These are phyloP conservation scores for Pteropus alecto DNA, from an alignment of 2,113 vertebrate species.

Conservation along the genomic window DNA sequence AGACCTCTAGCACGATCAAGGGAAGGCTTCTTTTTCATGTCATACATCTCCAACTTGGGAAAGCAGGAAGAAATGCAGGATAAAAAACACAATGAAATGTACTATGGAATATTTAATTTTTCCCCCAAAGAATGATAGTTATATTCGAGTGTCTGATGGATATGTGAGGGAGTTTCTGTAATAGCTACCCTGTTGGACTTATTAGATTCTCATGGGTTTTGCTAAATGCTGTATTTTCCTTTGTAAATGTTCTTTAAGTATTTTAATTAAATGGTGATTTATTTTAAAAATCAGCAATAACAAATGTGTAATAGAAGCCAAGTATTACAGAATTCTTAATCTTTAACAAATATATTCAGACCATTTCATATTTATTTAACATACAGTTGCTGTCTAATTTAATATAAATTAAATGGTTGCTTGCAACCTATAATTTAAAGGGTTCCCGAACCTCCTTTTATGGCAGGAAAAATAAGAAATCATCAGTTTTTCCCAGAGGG, in stretches of 20 bases:
- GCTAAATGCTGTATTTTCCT: conserved; percentile 53
- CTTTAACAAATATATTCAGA: conserved; percentile 78
- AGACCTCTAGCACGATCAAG: not conserved
- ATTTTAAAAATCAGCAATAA: conserved; percentile 80
- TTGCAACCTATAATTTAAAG: conserved; percentile 78
- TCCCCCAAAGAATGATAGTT: not conserved
- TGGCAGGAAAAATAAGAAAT: conserved; percentile 69
- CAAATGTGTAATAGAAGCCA: conserved; percentile 78
- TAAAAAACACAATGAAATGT: not conserved
- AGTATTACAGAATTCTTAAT: conserved; percentile 80
- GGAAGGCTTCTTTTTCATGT: not conserved
- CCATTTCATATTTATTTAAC: conserved; percentile 82
- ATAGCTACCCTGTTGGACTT: not conserved
- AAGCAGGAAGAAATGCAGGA: not conserved
- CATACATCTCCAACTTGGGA: not conserved
- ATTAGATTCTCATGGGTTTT: conserved; percentile 22
- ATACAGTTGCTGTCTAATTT: conserved; percentile 84
- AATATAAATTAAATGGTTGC: conserved; percentile 83
- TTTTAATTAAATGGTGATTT: conserved; percentile 79
- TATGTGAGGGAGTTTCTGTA: not conserved
- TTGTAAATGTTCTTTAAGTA: conserved; percentile 68
- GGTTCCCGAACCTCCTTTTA: conserved; percentile 75
- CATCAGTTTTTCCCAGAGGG: conserved; percentile 75
- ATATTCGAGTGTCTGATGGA: not conserved
- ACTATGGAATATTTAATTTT: not conserved